phyloP scores from a whole-genome alignment of 1,140 invertebrate genomes.

The Theocolax elegans region DNA sequence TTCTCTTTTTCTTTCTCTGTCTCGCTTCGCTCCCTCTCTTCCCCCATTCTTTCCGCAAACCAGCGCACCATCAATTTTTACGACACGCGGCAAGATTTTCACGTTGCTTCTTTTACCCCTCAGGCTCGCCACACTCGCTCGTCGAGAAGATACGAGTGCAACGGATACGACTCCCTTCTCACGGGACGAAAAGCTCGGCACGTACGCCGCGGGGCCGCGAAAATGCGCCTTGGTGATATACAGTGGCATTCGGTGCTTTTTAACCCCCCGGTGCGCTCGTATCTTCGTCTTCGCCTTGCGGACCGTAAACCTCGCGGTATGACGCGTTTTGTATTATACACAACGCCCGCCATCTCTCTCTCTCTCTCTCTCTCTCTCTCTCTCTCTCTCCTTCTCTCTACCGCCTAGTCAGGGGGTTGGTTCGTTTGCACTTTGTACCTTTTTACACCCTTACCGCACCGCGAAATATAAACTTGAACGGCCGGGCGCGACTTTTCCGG shows the following conservation, averaged over 20 bases:
- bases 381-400: background rate
- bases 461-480: no score
- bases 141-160: background rate
- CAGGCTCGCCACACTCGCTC: background rate
- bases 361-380: background rate
- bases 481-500: no score
- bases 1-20: background rate
- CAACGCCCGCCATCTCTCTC: background rate
- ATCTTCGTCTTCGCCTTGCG: background rate
- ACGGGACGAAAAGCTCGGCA: background rate
- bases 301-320: constrained; percentile 7
- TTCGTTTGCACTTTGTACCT: no score
- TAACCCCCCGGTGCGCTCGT: constrained; percentile 17
- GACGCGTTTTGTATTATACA: constrained; percentile 23
- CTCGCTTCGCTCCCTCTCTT: background rate
- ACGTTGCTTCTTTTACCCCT: background rate
- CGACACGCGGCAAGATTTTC: constrained; percentile 13
- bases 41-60: background rate
- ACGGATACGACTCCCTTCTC: background rate
- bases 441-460: no score
- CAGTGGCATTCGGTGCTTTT: background rate
- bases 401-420: background rate
- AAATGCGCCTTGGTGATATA: background rate
- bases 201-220: no score
- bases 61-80: constrained; percentile 24